phyloP scores from a whole-genome alignment of 2,888 invertebrate species.

The Carterocephalus palaemon region DNA sequence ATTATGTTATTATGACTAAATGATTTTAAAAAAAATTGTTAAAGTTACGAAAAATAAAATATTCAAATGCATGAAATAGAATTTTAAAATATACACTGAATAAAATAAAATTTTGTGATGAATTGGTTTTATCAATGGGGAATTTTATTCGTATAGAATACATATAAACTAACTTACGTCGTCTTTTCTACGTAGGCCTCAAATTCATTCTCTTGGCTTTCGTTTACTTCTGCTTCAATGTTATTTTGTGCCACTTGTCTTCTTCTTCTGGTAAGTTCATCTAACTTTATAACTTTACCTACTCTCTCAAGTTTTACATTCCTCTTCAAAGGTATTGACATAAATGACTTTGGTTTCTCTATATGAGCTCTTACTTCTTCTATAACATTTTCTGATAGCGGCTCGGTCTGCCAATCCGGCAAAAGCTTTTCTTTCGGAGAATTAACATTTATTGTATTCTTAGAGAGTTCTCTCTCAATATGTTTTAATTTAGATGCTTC shows the following conservation, averaged over 20 bases:
- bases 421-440: constrained; percentile 26
- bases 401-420: constrained; percentile 56
- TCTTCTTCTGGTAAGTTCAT: constrained; percentile 46
- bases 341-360: constrained; percentile 45
- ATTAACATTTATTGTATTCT: no score
- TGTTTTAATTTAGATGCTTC: constrained; percentile 18
- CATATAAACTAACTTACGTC: constrained; percentile 49
- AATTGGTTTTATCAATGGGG: no score
- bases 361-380: constrained; percentile 59
- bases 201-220: constrained; percentile 30
- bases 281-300: constrained; percentile 53
- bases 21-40: no score
- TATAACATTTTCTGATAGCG: constrained; percentile 46
- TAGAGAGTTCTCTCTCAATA: not conserved
- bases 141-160: no score
- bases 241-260: constrained; percentile 31
- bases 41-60: no score
- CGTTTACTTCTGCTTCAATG: constrained; percentile 2
- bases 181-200: constrained; percentile 55
- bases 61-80: no score
- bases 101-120: no score
- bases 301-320: constrained; percentile 58
- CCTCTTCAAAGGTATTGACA: constrained; percentile 49
- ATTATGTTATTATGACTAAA: no score
- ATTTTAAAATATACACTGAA: no score